Conservation (phyloP, 1,140 invertebrate genomes). For the Radopholus similis region DNA sequence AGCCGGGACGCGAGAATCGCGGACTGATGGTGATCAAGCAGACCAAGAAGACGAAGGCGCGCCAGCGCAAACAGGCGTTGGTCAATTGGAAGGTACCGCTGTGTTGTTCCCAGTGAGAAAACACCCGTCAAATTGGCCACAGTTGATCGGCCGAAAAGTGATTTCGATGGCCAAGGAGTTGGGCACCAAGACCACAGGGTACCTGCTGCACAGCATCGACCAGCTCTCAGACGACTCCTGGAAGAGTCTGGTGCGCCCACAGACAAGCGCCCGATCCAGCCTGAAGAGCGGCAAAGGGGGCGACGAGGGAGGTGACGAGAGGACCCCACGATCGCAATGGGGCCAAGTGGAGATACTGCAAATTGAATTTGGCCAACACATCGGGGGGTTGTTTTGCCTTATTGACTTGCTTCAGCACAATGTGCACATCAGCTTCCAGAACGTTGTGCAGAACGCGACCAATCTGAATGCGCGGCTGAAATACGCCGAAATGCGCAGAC, state of each 20-base stretch:
- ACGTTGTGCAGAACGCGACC: too few relatives aligned
- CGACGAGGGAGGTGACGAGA: neutral
- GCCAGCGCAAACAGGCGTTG: conserved; percentile 88
- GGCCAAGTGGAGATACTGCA: neutral
- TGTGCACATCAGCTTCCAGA: too few relatives aligned
- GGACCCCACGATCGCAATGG: neutral
- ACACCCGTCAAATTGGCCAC: neutral
- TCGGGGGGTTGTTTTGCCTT: too few relatives aligned
- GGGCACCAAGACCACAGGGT: conserved; percentile 34
- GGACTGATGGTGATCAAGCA: conserved; percentile 97
- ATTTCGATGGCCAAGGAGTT: conserved; percentile 43
- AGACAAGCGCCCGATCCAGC: neutral
- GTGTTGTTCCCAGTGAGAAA: neutral
- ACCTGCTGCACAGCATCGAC: conserved; percentile 40
- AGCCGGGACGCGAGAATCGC: conserved; percentile 63
- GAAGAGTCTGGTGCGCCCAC: neutral
- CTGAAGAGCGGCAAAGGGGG: neutral
- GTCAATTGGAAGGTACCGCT: conserved; percentile 87
- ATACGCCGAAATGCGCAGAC: too few relatives aligned
- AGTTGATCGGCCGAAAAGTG: conserved; percentile 43
- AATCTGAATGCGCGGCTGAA: too few relatives aligned
- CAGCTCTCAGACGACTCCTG: neutral
- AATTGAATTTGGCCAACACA: too few relatives aligned
- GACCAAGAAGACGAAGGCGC: conserved; percentile 88
- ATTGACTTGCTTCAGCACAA: too few relatives aligned